Conservation (phyloP, 1,140 invertebrate species). For the Bombus ignitus region DNA sequence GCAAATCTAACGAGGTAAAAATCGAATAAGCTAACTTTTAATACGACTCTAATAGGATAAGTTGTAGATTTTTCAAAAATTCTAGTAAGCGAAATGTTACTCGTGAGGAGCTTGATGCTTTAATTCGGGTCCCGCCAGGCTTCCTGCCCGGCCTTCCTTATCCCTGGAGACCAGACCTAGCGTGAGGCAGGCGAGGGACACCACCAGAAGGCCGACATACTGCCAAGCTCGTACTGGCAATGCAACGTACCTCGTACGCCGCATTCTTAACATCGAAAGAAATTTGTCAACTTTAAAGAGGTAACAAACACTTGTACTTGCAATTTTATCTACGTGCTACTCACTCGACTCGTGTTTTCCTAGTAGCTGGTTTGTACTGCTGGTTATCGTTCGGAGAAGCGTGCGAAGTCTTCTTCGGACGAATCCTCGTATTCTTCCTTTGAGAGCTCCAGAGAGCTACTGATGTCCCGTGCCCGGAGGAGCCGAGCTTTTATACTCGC, state of each 20-base stretch:
- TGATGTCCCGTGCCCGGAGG: constrained; percentile 61
- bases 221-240: constrained; percentile 78
- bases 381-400: background rate
- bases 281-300: background rate
- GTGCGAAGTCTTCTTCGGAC: background rate
- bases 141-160: constrained; percentile 76
- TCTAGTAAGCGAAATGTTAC: constrained; percentile 49
- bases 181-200: constrained; percentile 78
- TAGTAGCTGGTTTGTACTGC: no score
- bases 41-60: background rate
- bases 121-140: constrained; percentile 76
- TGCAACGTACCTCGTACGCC: constrained; percentile 75
- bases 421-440: constrained; percentile 32
- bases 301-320: background rate
- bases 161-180: constrained; percentile 76
- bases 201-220: constrained; percentile 76
- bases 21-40: background rate
- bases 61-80: background rate
- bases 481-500: constrained; percentile 73
- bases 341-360: background rate
- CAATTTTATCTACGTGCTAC: background rate
- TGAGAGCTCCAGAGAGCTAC: constrained; percentile 56
- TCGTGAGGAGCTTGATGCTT: constrained; percentile 76
- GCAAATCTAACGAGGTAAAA: background rate
- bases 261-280: constrained; percentile 59